Base-by-base conservation (phyloP, 2,797 vertebrate species). In the Anguilla megastoma region DNA sequence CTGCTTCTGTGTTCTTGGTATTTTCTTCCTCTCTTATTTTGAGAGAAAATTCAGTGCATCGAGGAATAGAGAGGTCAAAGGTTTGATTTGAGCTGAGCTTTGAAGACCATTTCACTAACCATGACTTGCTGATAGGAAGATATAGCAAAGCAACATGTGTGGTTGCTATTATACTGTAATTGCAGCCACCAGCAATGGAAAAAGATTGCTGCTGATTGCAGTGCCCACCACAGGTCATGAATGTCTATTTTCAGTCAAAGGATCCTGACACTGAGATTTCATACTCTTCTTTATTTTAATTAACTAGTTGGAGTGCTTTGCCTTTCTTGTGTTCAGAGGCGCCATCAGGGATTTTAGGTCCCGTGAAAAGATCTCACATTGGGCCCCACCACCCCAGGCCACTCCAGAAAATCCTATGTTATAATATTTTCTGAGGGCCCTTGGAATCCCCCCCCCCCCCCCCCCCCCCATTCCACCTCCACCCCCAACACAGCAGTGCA, bases 11-110 rank as follows among this genome's bases (percentile, higher is more conserved):
- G 90, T 91, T 33, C 89, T 56, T 88, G 54, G 86, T 88, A 91
- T 91, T 92, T 91, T 89, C 85, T 90, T 87, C 88, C 74, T 88
- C 27, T 21, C 30, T 84, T 82, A 87, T 91, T 41, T 27, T 56
- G 89, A 0, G 5, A 45, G 86, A 89, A 88, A 90, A 89, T 56
- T 90, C 84, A 86, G 86, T 69, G 88, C 89, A 87, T 89, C 94
- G 94, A 94, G 92, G 91, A 92, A 95, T 93, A 89, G 88, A 36
- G 14, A 58, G 89, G 90, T 91, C 90, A 86, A 87, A 2, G 8
- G 82, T 88, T 93, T 60, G 89, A 92, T 93, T 92, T 94, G 90
- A 92, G 93, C 90, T 85, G 90, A 86, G 87, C 86, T 85, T 85
- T 80, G 1, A 60, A 80, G 12, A 82, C 84, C n/a, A 66, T 60